phyloP scores from a whole-genome alignment of 2,113 vertebrate species.

The Manacus vitellinus region DNA sequence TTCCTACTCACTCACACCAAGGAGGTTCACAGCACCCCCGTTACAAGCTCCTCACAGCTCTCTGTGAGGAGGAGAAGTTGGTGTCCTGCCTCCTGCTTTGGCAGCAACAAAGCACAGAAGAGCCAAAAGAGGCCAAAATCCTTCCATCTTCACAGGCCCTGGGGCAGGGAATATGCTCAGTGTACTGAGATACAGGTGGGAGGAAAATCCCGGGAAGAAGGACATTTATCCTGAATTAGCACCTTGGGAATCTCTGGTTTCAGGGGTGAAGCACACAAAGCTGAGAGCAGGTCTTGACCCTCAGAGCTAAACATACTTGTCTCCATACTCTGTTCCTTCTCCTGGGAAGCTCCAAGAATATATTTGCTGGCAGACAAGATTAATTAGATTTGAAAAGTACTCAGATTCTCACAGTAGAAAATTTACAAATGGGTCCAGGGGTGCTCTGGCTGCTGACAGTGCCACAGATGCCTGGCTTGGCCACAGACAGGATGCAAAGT shows the following conservation, averaged over 20 bases:
- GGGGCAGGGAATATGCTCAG: background rate
- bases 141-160: background rate
- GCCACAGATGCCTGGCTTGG: accelerated
- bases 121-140: background rate
- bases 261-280: background rate
- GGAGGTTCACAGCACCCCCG: background rate
- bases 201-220: background rate
- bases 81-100: background rate
- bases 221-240: background rate
- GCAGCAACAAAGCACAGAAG: background rate
- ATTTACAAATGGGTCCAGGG: background rate
- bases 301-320: background rate
- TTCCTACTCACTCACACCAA: background rate
- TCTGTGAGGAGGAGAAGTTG: background rate
- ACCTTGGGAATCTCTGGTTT: background rate
- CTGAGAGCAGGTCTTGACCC: background rate
- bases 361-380: background rate
- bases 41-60: no score
- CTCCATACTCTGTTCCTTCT: background rate
- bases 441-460: background rate
- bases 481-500: background rate
- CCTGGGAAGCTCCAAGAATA: background rate
- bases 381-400: background rate
- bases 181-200: background rate
- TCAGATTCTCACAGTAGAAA: background rate